phyloP scores from a whole-genome alignment of 2,888 invertebrate species.

The Stegana nigrithorax region DNA sequence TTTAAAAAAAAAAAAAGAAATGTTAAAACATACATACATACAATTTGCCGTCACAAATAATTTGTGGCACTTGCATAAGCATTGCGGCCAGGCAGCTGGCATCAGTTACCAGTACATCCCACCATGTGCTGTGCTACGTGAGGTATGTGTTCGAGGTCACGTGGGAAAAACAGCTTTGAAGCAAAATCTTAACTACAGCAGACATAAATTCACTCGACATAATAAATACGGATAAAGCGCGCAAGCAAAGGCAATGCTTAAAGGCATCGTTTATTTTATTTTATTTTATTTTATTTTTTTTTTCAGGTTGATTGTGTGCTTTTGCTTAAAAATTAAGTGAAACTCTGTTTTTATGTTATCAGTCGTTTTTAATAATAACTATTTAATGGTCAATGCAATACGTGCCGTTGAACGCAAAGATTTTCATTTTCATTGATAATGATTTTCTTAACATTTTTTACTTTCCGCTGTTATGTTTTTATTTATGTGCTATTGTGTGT shows the following conservation, averaged over 20 bases:
- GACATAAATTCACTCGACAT: too few relatives aligned
- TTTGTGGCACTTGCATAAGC: conserved; percentile 8
- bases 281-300: not conserved
- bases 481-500: conserved; percentile 22
- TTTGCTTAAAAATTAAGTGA: conserved; percentile 25
- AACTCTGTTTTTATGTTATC: conserved; percentile 35
- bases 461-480: conserved; percentile 8
- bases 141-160: conserved; percentile 58
- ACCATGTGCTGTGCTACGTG: conserved; percentile 38
- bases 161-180: conserved; percentile 35
- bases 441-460: not conserved
- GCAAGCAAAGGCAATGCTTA: too few relatives aligned
- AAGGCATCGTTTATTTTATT: not conserved
- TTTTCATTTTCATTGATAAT: conserved; percentile 2
- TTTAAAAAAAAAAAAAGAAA: not conserved
- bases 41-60: not conserved
- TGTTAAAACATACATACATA: not conserved
- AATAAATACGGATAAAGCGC: too few relatives aligned
- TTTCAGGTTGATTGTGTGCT: not conserved
- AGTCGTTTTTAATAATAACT: conserved; percentile 21
- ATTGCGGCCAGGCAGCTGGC: too few relatives aligned
- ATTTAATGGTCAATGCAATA: conserved; percentile 12
- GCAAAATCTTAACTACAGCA: not conserved
- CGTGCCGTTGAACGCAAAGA: conserved; percentile 4
- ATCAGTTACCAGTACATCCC: not conserved